Percentiles rank a stretch among this genome's conserved stretches.
phyloP scores from a whole-genome alignment of 2,888 invertebrate species.

The Dascillus cervinus region DNA sequence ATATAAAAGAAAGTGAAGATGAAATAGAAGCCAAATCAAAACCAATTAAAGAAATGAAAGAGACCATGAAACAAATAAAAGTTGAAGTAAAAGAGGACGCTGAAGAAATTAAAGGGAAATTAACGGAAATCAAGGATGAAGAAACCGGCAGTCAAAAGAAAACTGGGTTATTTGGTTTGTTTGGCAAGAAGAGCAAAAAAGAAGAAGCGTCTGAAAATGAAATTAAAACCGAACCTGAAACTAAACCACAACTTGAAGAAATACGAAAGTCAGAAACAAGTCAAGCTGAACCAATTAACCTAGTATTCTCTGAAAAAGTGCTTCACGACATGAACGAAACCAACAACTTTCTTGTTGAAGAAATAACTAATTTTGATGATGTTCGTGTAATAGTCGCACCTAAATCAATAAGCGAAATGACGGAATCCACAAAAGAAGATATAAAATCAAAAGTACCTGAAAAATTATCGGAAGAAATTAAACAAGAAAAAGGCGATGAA shows the following conservation, averaged over 20 bases:
- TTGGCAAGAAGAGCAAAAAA: slow-evolving; percentile 20
- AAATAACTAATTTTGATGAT: slow-evolving; percentile 18
- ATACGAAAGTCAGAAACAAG: no score
- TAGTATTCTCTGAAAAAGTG: slow-evolving; percentile 11
- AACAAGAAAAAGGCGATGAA: neutral
- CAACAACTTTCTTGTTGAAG: slow-evolving; percentile 18
- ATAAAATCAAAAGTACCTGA: no score
- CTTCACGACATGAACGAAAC: slow-evolving; percentile 18
- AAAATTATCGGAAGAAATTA: no score
- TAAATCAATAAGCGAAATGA: no score
- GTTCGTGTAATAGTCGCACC: slow-evolving; percentile 11
- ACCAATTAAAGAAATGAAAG: neutral
- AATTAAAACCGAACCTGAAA: no score
- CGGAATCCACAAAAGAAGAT: no score
- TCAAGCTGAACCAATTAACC: no score
- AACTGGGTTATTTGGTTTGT: slow-evolving; percentile 16
- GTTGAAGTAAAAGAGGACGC: neutral
- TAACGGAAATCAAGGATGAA: slow-evolving; percentile 3
- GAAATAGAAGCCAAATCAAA: slow-evolving; percentile 2
- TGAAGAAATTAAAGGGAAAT: slow-evolving; percentile 1
- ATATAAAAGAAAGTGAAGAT: no score
- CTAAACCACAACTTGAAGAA: no score
- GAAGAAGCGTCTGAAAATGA: no score
- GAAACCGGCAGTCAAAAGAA: slow-evolving; percentile 7
- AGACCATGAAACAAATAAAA: neutral